Conservation (phyloP, 2,888 invertebrate genomes). For the Aradus depressus region DNA sequence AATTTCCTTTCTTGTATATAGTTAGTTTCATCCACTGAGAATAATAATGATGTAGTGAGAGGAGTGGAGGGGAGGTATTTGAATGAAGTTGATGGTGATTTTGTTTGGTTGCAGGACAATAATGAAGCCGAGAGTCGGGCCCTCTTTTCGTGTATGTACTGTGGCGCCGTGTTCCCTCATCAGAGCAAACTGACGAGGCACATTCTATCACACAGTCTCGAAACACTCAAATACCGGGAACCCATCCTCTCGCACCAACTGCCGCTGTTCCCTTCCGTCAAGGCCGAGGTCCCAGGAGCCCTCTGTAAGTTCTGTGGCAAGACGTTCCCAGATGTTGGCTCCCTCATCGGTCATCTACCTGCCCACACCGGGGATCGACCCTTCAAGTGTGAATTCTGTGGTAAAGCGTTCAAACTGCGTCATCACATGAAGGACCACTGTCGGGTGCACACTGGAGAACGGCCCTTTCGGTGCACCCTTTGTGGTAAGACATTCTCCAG, state of each 20-base stretch:
- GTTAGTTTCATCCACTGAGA: not conserved
- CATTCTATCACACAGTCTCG: constrained; percentile 70
- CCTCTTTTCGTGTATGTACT: constrained; percentile 72
- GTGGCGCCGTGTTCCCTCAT: constrained; percentile 77
- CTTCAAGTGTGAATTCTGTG: constrained; percentile 88
- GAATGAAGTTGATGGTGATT: constrained; percentile 70
- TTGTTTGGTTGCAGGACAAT: constrained; percentile 88
- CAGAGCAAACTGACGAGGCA: constrained; percentile 85
- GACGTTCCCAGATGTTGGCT: constrained; percentile 81
- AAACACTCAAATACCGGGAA: constrained; percentile 77
- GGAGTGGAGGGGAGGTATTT: constrained; percentile 6
- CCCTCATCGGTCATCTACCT: constrained; percentile 75
- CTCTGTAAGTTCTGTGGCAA: constrained; percentile 88
- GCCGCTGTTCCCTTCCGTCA: constrained; percentile 43
- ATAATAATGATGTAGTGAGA: constrained; percentile 1
- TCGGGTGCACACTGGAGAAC: constrained; percentile 82
- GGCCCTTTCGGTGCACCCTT: constrained; percentile 77
- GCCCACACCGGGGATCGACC: constrained; percentile 84
- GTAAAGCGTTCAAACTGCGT: constrained; percentile 81
- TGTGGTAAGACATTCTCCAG: constrained; percentile 86
- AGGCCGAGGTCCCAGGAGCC: constrained; percentile 48
- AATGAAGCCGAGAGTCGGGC: constrained; percentile 44
- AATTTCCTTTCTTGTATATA: constrained; percentile 10
- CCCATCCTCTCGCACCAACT: constrained; percentile 42
- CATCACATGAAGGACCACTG: constrained; percentile 94